Percentiles rank a stretch among this genome's conserved stretches.
phyloP scores from a whole-genome alignment of 2,888 invertebrate species.

The Eurois occulta region DNA sequence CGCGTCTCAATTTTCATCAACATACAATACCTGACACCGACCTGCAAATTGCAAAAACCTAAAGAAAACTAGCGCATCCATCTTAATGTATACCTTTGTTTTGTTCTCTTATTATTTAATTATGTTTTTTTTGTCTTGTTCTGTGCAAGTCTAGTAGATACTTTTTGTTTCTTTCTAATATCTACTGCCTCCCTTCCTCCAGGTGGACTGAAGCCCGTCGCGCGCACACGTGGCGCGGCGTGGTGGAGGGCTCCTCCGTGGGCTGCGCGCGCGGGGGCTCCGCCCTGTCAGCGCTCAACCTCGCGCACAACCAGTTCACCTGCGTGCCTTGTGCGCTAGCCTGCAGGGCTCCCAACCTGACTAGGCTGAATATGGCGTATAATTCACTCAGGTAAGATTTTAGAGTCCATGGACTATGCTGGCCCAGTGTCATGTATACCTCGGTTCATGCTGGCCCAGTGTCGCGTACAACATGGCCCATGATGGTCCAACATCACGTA shows the following conservation, averaged over 20 bases:
- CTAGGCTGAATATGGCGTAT: conserved; percentile 97
- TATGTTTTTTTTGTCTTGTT: too few species aligned
- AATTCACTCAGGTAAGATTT: conserved; percentile 91
- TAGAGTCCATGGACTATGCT: neutral
- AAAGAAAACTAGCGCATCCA: too few species aligned
- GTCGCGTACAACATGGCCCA: too few species aligned
- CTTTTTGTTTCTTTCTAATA: too few species aligned
- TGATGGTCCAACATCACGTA: too few species aligned
- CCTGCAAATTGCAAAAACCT: too few species aligned
- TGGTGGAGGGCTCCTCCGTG: conserved; percentile 81
- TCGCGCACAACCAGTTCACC: conserved; percentile 97
- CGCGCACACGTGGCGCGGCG: conserved; percentile 94
- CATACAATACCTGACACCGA: too few species aligned
- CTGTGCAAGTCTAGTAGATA: too few species aligned
- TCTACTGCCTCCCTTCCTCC: neutral
- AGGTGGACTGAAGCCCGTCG: conserved; percentile 92
- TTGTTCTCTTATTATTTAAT: too few species aligned
- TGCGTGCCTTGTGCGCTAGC: conserved; percentile 96
- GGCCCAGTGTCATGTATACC: neutral
- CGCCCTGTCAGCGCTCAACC: conserved; percentile 94
- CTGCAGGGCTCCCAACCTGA: conserved; percentile 96
- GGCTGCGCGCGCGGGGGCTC: conserved; percentile 92
- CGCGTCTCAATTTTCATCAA: too few species aligned
- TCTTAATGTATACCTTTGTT: too few species aligned
- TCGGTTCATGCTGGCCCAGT: neutral